Evolutionary conservation across 2,888 invertebrate genomes (phyloP).

Genomic region (Drosophila rubida): DNA sequence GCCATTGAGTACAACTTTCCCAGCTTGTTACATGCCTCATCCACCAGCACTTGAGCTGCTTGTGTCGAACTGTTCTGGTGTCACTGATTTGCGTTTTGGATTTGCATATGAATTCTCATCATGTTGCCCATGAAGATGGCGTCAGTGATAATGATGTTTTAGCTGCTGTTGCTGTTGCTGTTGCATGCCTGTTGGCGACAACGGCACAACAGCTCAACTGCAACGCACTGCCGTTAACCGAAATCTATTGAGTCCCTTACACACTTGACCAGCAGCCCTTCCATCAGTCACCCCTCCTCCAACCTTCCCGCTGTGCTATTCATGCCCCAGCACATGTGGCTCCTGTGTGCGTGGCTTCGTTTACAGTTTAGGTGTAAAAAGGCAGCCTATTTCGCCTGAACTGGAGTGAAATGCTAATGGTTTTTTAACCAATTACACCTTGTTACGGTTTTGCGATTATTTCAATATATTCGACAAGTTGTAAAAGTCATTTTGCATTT

Average conservation of each 20-base stretch:
- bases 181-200: constrained; percentile 50
- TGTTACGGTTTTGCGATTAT: neutral
- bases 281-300: neutral
- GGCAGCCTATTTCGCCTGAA: neutral
- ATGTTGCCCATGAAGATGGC: constrained; percentile 59
- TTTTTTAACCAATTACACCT: no score
- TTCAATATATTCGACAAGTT: no score
- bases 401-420: neutral
- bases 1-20: constrained; percentile 36
- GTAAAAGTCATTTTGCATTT: no score
- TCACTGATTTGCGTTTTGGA: constrained; percentile 67
- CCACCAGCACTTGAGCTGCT: constrained; percentile 34
- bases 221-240: constrained; percentile 62
- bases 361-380: constrained; percentile 34
- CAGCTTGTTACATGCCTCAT: constrained; percentile 34
- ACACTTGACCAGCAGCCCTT: constrained; percentile 39
- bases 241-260: constrained; percentile 61
- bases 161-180: constrained; percentile 25
- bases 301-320: neutral
- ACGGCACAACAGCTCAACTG: constrained; percentile 46
- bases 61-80: neutral
- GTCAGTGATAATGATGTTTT: constrained; percentile 10
- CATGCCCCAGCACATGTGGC: constrained; percentile 47
- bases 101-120: constrained; percentile 71
- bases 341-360: constrained; percentile 49